Evolutionary conservation across 2,113 vertebrate species (phyloP).

Genomic region (Hemiscyllium ocellatum): DNA sequence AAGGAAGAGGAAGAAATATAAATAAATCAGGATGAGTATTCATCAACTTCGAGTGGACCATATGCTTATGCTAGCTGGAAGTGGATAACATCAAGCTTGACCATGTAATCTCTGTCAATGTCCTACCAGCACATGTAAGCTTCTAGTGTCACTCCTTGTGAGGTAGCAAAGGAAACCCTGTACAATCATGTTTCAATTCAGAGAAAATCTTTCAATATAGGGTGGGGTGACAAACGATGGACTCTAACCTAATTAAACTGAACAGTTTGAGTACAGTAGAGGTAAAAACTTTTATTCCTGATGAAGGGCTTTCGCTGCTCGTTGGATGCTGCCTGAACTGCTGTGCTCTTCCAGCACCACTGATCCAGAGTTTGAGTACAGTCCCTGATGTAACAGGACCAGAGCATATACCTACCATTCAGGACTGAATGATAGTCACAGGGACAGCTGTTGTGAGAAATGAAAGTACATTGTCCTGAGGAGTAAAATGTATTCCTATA

Average conservation of each 20-base stretch:
- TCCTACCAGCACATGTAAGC: not conserved
- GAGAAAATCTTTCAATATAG: not conserved
- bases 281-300: too few species aligned
- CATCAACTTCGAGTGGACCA: not conserved
- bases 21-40: not conserved
- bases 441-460: not conserved
- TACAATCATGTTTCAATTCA: not conserved
- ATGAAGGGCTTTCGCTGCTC: too few species aligned
- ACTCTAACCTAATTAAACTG: not conserved
- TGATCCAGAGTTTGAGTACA: not conserved
- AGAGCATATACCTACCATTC: not conserved
- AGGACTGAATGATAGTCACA: not conserved
- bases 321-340: too few species aligned
- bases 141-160: not conserved
- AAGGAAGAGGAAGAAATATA: not conserved
- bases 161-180: too few species aligned
- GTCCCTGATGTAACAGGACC: not conserved
- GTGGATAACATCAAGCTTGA: not conserved
- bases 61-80: not conserved
- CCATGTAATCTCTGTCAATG: not conserved
- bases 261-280: not conserved
- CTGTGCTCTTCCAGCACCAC: too few species aligned
- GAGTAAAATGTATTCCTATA: not conserved
- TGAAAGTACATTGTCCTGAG: not conserved
- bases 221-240: not conserved